Evolutionary conservation across 2,113 vertebrate genomes (phyloP).

Genomic region (Entelurus aequoreus): DNA sequence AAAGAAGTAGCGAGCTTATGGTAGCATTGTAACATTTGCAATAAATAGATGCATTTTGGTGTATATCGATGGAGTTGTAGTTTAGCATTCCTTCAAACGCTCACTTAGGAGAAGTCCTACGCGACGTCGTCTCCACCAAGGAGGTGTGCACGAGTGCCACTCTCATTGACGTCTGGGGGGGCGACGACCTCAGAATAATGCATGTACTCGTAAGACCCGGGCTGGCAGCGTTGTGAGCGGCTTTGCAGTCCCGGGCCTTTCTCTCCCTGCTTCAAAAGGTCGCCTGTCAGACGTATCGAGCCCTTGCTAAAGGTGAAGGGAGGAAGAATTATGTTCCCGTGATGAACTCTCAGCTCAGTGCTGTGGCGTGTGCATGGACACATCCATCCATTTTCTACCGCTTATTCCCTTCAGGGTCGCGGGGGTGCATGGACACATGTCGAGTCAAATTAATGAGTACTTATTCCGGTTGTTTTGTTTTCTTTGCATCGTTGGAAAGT

Average conservation of each 20-base stretch:
- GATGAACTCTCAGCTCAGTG: constrained; percentile 35
- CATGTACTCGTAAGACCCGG: constrained; percentile 19
- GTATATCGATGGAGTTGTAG: no score
- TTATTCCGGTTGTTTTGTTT: no score
- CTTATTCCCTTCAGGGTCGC: no score
- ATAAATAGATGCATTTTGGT: no score
- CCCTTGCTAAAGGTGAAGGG: constrained; percentile 63
- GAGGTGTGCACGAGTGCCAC: constrained; percentile 42
- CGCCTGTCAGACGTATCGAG: constrained; percentile 71
- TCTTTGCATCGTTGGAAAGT: no score
- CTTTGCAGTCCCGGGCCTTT: constrained; percentile 53
- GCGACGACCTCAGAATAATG: constrained; percentile 46
- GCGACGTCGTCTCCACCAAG: constrained; percentile 12
- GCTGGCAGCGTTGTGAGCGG: constrained; percentile 20
- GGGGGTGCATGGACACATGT: no score
- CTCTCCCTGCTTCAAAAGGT: constrained; percentile 66
- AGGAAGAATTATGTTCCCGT: constrained; percentile 57
- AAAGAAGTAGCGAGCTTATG: no score
- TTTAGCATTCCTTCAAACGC: no score
- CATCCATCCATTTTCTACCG: no score
- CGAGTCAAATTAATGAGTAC: no score
- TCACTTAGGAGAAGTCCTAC: no score
- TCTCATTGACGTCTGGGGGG: constrained; percentile 46
- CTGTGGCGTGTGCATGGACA: neutral
- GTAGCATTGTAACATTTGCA: no score